Conservation (phyloP, 2,797 vertebrate genomes). For the Syndactyla subalaris region DNA sequence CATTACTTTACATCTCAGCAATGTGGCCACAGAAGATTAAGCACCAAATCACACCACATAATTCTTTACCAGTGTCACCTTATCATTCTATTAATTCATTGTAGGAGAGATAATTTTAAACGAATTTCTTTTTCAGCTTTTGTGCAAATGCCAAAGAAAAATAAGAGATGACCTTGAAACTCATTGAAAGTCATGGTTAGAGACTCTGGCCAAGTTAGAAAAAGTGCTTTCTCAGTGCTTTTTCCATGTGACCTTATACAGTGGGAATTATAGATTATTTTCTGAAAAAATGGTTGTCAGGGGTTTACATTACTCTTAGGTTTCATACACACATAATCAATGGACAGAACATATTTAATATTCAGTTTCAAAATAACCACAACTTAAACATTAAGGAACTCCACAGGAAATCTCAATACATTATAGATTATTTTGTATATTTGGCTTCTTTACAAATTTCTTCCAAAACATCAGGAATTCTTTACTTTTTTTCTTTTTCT, state of each 20-base stretch:
- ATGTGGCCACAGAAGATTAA: slow-evolving; percentile 42
- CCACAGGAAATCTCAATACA: neutral
- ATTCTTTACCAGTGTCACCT: slow-evolving; percentile 29
- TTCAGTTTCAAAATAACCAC: neutral
- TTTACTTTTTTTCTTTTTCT: fast-evolving
- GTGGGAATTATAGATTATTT: neutral
- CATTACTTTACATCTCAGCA: neutral
- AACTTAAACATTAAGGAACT: neutral
- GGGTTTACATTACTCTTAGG: neutral
- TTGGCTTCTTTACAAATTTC: neutral
- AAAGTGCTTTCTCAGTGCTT: neutral
- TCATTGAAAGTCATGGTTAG: neutral
- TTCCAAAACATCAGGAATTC: neutral
- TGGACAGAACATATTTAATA: neutral
- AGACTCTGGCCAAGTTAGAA: neutral
- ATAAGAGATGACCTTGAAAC: slow-evolving; percentile 38
- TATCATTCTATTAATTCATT: slow-evolving; percentile 37
- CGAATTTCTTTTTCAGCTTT: neutral
- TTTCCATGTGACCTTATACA: neutral
- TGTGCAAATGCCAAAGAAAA: slow-evolving; percentile 27
- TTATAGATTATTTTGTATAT: neutral
- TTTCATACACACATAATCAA: neutral
- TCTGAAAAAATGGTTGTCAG: neutral
- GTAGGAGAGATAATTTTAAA: slow-evolving; percentile 33
- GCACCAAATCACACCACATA: neutral